These are phyloP conservation scores for Corydoras sp. DNA, from an alignment of 2,113 vertebrate species.

Conservation along the genomic window DNA sequence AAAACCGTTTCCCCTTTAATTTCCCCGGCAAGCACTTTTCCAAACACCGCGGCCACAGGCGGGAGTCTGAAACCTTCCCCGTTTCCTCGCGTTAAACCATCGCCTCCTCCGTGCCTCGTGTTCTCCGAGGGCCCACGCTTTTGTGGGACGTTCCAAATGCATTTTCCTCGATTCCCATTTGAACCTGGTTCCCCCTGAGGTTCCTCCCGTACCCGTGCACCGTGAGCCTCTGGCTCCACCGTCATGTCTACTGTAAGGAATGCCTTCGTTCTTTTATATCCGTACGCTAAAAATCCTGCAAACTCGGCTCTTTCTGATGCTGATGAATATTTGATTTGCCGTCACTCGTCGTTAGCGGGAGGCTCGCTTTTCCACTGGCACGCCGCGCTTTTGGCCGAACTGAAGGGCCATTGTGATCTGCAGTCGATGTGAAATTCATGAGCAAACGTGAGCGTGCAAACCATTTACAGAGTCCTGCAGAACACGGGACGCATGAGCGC, in stretches of 20 bases:
- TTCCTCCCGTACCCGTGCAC: constrained; percentile 29
- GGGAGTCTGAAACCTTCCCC: too few species aligned
- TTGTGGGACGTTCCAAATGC: constrained; percentile 4
- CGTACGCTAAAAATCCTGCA: background rate
- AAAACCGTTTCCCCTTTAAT: constrained; percentile 13
- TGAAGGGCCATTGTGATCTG: constrained; percentile 21
- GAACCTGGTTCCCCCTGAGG: constrained; percentile 41
- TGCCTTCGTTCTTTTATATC: constrained; percentile 1
- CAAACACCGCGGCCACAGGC: background rate
- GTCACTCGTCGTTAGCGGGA: background rate
- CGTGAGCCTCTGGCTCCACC: constrained; percentile 16
- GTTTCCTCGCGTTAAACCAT: background rate
- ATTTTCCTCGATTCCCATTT: constrained; percentile 31
- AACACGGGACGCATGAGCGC: too few species aligned
- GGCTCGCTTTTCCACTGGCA: constrained; percentile 10
- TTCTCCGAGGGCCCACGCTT: constrained; percentile 19
- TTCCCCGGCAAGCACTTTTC: constrained; percentile 4
- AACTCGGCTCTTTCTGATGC: background rate
- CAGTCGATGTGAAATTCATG: constrained; percentile 15
- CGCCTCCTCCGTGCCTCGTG: constrained; percentile 26
- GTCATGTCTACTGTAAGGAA: constrained; percentile 1
- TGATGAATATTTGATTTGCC: constrained; percentile 9
- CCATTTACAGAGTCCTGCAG: background rate
- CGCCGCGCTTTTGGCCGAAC: constrained; percentile 1
- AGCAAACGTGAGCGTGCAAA: constrained; percentile 6